These are phyloP conservation scores for Lymantria dispar DNA, from an alignment of 2,888 invertebrate genomes.

Conservation along the genomic window DNA sequence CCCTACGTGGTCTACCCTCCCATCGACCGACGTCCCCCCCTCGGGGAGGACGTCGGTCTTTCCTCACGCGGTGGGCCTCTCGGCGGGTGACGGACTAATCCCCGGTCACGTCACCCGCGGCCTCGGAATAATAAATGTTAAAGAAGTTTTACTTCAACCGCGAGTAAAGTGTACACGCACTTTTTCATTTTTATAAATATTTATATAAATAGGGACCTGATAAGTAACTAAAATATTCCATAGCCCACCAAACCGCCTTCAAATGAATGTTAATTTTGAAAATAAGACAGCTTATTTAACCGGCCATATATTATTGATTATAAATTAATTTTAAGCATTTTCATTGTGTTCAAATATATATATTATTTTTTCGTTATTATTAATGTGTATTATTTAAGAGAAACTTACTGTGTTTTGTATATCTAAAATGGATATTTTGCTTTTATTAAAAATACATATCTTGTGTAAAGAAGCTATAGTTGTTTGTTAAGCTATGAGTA, in stretches of 20 bases:
- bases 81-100: no score
- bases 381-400: neutral
- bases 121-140: no score
- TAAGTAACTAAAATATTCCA: conserved; percentile 54
- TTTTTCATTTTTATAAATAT: no score
- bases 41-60: no score
- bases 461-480: conserved; percentile 3
- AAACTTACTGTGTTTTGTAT: no score
- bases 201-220: conserved; percentile 47
- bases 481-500: neutral
- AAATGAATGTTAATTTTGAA: neutral
- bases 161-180: no score
- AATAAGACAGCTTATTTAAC: conserved; percentile 14
- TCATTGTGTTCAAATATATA: conserved; percentile 4
- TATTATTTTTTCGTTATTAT: neutral
- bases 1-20: no score
- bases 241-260: conserved; percentile 36
- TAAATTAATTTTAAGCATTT: neutral
- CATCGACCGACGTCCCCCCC: no score
- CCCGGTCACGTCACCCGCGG: no score
- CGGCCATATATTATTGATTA: neutral
- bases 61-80: no score
- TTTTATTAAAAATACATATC: conserved; percentile 19
- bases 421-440: neutral
- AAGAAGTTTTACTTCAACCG: no score